These are phyloP conservation scores for Polyodon spathula DNA, from an alignment of 2,113 vertebrate species.

Conservation along the genomic window DNA sequence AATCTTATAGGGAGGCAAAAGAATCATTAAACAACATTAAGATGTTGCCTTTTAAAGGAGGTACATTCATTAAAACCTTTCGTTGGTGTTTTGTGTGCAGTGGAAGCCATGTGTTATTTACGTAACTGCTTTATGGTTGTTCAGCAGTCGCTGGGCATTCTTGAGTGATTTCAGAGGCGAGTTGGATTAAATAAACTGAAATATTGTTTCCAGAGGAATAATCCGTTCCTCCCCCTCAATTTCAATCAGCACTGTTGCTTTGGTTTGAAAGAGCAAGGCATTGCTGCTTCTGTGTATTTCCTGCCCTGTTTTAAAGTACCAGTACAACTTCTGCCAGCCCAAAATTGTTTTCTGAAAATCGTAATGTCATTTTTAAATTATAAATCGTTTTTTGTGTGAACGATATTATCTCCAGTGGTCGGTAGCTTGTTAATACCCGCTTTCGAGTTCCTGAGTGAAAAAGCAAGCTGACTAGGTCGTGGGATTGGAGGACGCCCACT, in stretches of 20 bases:
- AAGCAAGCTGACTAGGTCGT: no score
- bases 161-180: not conserved
- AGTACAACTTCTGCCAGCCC: no score
- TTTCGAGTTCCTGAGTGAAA: no score
- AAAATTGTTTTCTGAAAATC: no score
- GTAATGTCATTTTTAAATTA: no score
- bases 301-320: no score
- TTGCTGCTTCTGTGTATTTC: not conserved
- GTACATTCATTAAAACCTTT: not conserved
- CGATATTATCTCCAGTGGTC: no score
- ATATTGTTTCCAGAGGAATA: not conserved
- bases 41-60: not conserved
- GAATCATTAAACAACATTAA: constrained; percentile 9
- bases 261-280: not conserved
- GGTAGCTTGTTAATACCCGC: no score
- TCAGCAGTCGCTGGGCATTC: not conserved
- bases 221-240: no score
- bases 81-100: not conserved
- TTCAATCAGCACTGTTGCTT: not conserved
- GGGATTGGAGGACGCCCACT: no score
- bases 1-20: constrained; percentile 28
- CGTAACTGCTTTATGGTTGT: not conserved
- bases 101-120: constrained; percentile 1
- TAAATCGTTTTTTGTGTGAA: no score
- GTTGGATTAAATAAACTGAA: not conserved